Evolutionary conservation across 1,140 invertebrate genomes (phyloP).

Genomic region (Bicyclus anynana): DNA sequence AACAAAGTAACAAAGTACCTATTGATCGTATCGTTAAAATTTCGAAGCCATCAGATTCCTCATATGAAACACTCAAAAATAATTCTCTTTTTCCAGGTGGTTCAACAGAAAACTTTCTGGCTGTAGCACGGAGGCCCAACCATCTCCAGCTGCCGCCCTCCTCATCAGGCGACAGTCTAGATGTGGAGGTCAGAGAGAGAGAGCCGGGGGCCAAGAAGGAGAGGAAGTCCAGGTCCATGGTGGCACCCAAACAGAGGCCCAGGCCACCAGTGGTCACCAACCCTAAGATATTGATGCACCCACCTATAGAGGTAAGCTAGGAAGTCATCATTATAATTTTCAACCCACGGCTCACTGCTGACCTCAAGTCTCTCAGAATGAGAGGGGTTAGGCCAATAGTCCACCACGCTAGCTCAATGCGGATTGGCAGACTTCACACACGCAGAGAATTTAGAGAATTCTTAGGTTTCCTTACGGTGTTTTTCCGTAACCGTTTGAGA

Average conservation of each 20-base stretch:
- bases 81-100: constrained; percentile 44
- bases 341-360: no score
- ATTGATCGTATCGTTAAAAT: no score
- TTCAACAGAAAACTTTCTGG: constrained; percentile 57
- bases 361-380: no score
- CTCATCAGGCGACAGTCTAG: constrained; percentile 64
- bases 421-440: no score
- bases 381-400: no score
- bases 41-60: no score
- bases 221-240: constrained; percentile 63
- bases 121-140: constrained; percentile 39
- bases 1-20: no score
- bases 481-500: no score
- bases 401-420: no score
- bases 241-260: constrained; percentile 48
- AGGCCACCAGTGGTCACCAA: constrained; percentile 47
- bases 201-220: constrained; percentile 37
- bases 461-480: no score
- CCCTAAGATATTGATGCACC: constrained; percentile 45
- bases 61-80: neutral
- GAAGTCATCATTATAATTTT: no score
- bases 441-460: no score
- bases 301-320: constrained; percentile 38
- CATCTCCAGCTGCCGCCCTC: constrained; percentile 54
- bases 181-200: constrained; percentile 55